Evolutionary conservation across 2,888 invertebrate genomes (phyloP).

Genomic region (Copidosoma aretas): DNA sequence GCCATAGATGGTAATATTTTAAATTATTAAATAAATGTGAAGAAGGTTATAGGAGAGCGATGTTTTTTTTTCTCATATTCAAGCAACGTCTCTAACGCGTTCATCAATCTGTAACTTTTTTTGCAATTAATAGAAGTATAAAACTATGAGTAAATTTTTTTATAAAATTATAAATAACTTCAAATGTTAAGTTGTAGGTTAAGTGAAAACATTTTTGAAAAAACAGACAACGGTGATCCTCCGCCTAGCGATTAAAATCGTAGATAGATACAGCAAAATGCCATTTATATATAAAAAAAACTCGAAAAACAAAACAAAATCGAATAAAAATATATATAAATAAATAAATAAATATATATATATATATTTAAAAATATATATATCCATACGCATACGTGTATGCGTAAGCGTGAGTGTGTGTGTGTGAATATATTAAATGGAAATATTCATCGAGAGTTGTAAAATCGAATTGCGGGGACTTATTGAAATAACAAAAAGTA

Average conservation of each 20-base stretch:
- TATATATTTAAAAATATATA: slow-evolving; percentile 35
- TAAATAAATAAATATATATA: slow-evolving; percentile 30
- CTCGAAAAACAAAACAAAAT: slow-evolving; percentile 25
- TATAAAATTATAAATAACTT: no score
- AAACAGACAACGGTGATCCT: slow-evolving; percentile 41
- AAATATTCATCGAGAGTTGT: slow-evolving; percentile 46
- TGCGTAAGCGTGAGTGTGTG: slow-evolving; percentile 35
- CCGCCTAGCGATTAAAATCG: slow-evolving; percentile 39
- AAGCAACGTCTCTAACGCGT: no score
- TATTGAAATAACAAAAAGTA: slow-evolving; percentile 35
- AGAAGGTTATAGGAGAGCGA: slow-evolving; percentile 36
- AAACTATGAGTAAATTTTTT: no score
- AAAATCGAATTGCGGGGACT: slow-evolving; percentile 30
- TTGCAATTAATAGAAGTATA: slow-evolving; percentile 7
- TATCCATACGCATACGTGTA: slow-evolving; percentile 35
- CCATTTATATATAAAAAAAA: slow-evolving; percentile 41
- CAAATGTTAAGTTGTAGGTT: no score
- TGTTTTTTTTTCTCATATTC: slow-evolving; percentile 13
- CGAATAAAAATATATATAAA: slow-evolving; percentile 31
- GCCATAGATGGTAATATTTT: slow-evolving; percentile 52
- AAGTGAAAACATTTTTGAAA: slow-evolving; percentile 6
- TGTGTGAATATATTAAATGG: slow-evolving; percentile 38
- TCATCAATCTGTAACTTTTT: neutral
- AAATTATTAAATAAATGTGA: slow-evolving; percentile 46
- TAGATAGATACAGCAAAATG: slow-evolving; percentile 43